Conservation (phyloP, 2,113 vertebrate genomes). For the Callorhinus ursinus region DNA sequence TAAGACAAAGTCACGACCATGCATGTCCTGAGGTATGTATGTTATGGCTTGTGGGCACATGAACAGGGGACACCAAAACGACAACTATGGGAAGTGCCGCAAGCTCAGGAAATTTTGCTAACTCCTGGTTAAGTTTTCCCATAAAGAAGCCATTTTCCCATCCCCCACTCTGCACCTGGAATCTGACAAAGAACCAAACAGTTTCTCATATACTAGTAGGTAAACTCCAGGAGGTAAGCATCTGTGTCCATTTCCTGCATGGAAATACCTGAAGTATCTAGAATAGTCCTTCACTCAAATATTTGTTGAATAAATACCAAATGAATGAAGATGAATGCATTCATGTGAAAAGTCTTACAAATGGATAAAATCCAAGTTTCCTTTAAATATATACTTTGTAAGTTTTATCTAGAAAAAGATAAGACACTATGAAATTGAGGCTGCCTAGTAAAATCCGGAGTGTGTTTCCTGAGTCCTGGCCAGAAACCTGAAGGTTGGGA, state of each 20-base stretch:
- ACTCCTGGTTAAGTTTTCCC: not conserved
- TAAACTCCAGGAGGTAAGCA: not conserved
- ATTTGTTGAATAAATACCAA: not conserved
- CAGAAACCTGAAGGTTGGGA: not conserved
- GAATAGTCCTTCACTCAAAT: not conserved
- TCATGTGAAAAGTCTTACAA: not conserved
- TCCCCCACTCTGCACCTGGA: not conserved
- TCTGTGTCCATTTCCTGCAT: not conserved
- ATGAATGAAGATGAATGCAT: not conserved
- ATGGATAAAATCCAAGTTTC: not conserved
- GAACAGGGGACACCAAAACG: not conserved
- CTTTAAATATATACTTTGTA: not conserved
- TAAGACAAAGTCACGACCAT: not conserved
- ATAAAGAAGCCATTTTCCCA: not conserved
- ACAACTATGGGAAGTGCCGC: not conserved
- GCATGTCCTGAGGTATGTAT: not conserved
- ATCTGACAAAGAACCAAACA: not conserved
- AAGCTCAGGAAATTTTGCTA: not conserved
- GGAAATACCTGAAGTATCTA: not conserved
- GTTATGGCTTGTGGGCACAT: not conserved
- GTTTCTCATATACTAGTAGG: not conserved
- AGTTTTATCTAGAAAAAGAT: not conserved
- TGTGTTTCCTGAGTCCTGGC: not conserved
- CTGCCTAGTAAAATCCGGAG: not conserved
- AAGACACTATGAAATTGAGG: not conserved